A percentile compares a stretch with the other conserved stretches of the same genome.
Conservation (phyloP, 2,113 vertebrate species). For the Sitta europaea region DNA sequence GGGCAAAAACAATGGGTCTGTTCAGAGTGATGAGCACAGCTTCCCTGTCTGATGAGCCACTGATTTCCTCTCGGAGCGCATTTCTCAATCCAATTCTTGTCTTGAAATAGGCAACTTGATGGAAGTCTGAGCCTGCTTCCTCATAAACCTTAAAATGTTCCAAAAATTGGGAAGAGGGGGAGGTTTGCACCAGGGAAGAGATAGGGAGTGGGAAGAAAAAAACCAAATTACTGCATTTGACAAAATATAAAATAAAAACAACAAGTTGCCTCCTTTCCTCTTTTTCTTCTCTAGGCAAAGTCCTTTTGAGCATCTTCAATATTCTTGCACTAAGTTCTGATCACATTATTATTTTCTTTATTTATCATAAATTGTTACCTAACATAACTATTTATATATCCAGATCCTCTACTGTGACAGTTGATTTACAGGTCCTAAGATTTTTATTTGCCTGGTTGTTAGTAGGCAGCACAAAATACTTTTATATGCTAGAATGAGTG, state of each 20-base stretch:
- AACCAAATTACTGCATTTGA: background rate
- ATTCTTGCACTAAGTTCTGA: background rate
- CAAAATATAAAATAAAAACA: background rate
- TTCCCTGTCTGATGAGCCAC: slow-evolving; percentile 92
- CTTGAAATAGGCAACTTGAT: slow-evolving; percentile 97
- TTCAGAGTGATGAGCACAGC: slow-evolving; percentile 97
- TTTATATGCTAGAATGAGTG: background rate
- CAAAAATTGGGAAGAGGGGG: background rate
- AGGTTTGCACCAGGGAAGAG: background rate
- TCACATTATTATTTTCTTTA: background rate
- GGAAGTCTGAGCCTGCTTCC: slow-evolving; percentile 97
- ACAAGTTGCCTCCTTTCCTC: background rate
- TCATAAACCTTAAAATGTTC: slow-evolving; percentile 86
- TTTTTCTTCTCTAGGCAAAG: background rate
- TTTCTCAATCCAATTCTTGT: slow-evolving; percentile 95
- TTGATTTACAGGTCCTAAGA: background rate
- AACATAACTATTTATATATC: background rate
- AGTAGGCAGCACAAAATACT: background rate
- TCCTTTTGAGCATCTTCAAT: background rate
- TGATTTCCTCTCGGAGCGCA: slow-evolving; percentile 95
- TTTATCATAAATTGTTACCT: background rate
- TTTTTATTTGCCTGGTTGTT: background rate
- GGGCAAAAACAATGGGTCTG: slow-evolving; percentile 95
- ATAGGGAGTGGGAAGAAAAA: background rate
- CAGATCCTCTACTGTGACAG: background rate